Base-by-base conservation (phyloP, 2,888 invertebrate genomes). In the Carabus problematicus region DNA sequence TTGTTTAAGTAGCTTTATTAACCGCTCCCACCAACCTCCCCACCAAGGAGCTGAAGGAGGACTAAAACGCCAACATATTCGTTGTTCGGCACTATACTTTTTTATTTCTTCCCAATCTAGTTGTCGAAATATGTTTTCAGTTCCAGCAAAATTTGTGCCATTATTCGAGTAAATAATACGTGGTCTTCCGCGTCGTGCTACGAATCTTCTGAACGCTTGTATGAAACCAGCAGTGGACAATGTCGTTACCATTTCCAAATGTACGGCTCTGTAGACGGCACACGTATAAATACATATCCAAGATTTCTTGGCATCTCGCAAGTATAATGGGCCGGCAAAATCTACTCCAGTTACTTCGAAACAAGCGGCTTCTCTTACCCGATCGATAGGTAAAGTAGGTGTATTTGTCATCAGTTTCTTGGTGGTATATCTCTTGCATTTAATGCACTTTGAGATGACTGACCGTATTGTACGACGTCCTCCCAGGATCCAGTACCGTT, bases 271-370 rank as follows among this genome's bases (percentile, higher is more conserved):
- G 29, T 77, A 79, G 0, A 77, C 72, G 1, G 79, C 76, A 73
- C 81, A 82, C 0, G 80, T 81, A 64, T 75, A 76, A 1, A 82
- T 45, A 8, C 74, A 71, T 8, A 81, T 73, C 75, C 76, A 80
- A 6, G 71, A n/a, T n/a, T n/a, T n/a, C n/a, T n/a, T n/a, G n/a
- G n/a, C n/a, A 19, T 70, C 72, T 55, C 63, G 72, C 9, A 77
- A 66, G 12, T 62, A 70, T 8, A 80, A 49, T 1, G 80, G 79
- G 1, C 81, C 81, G 11, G 75, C 74, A 49, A 79, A 71, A 73
- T 79, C 78, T 6, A 79, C 70, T 8, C 77, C 79, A 1, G 72
- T 71, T 4, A 77, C 70, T 63, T 79, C 77, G 73, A 79, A 78
- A 18, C 72, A 71, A 7, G 67, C 60, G 6, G 75, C 75, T 64